These are phyloP conservation scores for Centropyge bicolor DNA, from an alignment of 2,797 vertebrate genomes.

Conservation along the genomic window DNA sequence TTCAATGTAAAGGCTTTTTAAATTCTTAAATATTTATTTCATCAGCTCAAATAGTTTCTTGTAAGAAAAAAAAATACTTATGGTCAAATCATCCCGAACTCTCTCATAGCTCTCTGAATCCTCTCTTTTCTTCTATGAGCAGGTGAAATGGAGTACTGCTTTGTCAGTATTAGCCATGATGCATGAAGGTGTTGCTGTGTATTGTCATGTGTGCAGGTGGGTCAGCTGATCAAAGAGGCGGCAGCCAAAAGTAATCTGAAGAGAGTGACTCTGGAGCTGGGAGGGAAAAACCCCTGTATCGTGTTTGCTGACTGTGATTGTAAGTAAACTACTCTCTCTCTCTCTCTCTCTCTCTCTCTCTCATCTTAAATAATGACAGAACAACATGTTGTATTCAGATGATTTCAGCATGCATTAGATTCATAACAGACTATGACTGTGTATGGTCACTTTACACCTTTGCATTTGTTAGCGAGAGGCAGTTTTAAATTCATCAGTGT, in stretches of 20 bases:
- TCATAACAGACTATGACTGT: background rate
- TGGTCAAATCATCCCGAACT: no score
- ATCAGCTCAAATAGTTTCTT: background rate
- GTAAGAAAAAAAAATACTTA: background rate
- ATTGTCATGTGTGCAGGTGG: slow-evolving; percentile 84
- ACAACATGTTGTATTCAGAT: background rate
- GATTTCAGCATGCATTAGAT: background rate
- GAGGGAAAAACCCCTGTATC: slow-evolving; percentile 96
- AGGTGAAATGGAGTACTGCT: background rate
- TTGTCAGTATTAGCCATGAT: slow-evolving; percentile 4
- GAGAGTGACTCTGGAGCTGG: slow-evolving; percentile 94
- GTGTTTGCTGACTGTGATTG: slow-evolving; percentile 95
- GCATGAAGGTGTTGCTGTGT: background rate
- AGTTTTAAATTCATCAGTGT: slow-evolving; percentile 1
- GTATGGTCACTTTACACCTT: background rate
- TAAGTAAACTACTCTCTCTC: slow-evolving; percentile 78
- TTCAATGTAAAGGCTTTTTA: background rate
- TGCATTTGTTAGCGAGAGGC: background rate
- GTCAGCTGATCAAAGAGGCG: slow-evolving; percentile 93
- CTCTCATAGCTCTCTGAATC: no score
- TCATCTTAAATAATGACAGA: slow-evolving; percentile 9
- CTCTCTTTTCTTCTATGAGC: background rate
- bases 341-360: background rate
- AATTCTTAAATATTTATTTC: background rate
- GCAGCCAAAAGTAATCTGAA: slow-evolving; percentile 96